These are phyloP conservation scores for Heterotilapia buettikoferi DNA, from an alignment of 2,113 vertebrate species.

Conservation along the genomic window DNA sequence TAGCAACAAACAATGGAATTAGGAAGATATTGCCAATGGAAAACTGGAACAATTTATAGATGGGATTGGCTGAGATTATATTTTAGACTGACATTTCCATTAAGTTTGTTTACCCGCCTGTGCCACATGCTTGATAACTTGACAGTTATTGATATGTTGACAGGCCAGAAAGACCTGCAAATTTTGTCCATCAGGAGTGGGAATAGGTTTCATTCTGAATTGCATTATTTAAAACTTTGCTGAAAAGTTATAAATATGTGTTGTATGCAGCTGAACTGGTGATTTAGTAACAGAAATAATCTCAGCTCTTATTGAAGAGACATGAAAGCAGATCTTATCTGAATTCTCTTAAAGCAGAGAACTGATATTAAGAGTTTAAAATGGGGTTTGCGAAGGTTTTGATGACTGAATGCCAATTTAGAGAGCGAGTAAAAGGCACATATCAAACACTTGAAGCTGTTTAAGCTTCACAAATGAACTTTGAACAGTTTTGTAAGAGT, in stretches of 20 bases:
- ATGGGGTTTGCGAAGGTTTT: neutral
- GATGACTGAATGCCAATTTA: neutral
- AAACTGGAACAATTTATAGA: slow-evolving; percentile 3
- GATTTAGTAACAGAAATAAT: neutral
- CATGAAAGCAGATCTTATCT: neutral
- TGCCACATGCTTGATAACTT: neutral
- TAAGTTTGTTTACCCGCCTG: slow-evolving; percentile 18
- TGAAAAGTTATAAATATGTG: neutral
- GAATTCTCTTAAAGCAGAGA: neutral
- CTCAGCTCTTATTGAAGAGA: neutral
- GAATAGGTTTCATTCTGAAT: neutral
- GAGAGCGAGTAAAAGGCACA: neutral
- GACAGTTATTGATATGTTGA: slow-evolving; percentile 48
- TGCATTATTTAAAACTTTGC: neutral
- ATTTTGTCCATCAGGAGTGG: neutral
- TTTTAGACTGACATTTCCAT: slow-evolving; percentile 41
- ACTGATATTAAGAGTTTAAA: neutral
- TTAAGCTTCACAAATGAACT: neutral
- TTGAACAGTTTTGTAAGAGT: neutral
- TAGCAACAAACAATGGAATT: slow-evolving; percentile 23
- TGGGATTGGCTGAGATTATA: slow-evolving; percentile 14
- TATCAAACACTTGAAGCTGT: neutral
- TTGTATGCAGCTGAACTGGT: neutral
- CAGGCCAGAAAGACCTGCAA: neutral
- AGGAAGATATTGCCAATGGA: neutral